Conservation (phyloP, 2,113 vertebrate species). For the Oreotrochilus melanogaster region DNA sequence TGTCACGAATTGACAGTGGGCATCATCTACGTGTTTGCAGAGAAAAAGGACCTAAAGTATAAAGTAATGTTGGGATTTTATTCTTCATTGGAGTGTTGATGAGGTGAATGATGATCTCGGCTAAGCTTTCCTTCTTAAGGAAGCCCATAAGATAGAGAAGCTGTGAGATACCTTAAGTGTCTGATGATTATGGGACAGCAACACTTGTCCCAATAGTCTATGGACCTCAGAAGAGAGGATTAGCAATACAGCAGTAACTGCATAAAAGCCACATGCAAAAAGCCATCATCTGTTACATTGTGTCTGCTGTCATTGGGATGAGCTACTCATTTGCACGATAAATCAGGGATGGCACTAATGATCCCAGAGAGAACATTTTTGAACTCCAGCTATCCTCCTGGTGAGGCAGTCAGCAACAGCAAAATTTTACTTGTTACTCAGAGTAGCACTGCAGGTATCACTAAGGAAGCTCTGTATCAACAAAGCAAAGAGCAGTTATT, state of each 20-base stretch:
- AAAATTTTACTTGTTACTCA: neutral
- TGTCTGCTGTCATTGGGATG: neutral
- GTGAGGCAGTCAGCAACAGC: neutral
- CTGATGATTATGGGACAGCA: neutral
- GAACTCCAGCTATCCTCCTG: neutral
- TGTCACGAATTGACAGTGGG: neutral
- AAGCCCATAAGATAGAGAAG: neutral
- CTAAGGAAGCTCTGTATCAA: neutral
- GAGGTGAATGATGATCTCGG: neutral
- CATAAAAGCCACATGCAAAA: neutral
- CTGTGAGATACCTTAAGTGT: neutral
- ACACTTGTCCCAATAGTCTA: neutral
- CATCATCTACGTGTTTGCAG: neutral
- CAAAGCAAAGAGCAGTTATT: neutral
- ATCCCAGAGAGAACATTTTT: neutral
- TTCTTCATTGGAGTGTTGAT: neutral
- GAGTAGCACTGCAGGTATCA: neutral
- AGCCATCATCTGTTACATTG: neutral
- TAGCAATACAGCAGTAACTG: neutral
- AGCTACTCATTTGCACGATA: neutral
- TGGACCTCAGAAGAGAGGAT: fast-evolving
- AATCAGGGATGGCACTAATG: neutral
- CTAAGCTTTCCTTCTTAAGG: neutral
- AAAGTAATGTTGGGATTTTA: neutral
- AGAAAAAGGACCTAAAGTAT: neutral